phyloP scores from a whole-genome alignment of 2,797 vertebrate genomes.

The Podarcis siculus region DNA sequence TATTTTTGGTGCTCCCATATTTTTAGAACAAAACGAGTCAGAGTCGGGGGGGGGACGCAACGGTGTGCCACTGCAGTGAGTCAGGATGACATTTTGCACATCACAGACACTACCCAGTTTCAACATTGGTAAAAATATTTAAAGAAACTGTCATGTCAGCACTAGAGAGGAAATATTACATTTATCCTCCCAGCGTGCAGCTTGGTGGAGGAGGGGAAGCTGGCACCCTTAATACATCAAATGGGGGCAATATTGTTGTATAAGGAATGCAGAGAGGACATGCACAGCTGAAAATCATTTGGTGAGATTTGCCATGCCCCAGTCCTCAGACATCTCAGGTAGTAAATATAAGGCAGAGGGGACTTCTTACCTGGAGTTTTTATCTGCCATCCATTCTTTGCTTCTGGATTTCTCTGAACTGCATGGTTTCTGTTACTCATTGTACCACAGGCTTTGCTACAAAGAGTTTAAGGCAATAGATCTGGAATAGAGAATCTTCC shows the following conservation, averaged over 20 bases:
- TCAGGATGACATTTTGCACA: slow-evolving; percentile 2
- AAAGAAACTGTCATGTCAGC: not conserved
- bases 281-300: too few relatives aligned
- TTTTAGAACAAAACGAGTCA: slow-evolving; percentile 20
- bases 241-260: too few relatives aligned
- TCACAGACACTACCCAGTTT: not conserved
- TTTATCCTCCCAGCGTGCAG: too few relatives aligned
- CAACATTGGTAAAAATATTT: not conserved
- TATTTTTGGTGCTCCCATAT: slow-evolving; percentile 29
- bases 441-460: not conserved
- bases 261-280: too few relatives aligned
- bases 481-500: too few relatives aligned
- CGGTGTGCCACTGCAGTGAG: not conserved
- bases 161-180: not conserved
- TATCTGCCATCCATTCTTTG: not conserved
- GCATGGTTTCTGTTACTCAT: not conserved
- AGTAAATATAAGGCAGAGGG: too few relatives aligned
- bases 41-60: slow-evolving; percentile 5
- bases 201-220: too few relatives aligned
- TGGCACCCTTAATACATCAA: too few relatives aligned
- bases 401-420: not conserved
- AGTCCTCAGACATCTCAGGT: too few relatives aligned
- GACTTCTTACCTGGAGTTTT: not conserved
- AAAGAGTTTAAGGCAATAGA: not conserved
- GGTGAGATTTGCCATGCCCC: too few relatives aligned